Base-by-base conservation (phyloP, 2,888 invertebrate species). In the Lasioglossum figueresi region DNA sequence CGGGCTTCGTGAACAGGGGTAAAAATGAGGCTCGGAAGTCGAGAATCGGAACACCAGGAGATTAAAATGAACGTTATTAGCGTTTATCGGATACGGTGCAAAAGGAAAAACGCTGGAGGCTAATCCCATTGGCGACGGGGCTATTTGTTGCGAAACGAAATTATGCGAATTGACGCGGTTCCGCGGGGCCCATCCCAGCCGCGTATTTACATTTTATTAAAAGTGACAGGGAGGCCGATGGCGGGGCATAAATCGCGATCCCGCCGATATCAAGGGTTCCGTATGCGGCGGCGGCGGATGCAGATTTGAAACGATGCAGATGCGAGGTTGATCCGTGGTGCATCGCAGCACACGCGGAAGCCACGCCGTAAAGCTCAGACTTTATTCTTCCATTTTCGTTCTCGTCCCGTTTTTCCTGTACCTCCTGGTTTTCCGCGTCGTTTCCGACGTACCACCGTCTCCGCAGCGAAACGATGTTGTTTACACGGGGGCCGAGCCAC, bases 141-240 rank as follows among this genome's bases (percentile, higher is more conserved):
- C 27, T 80, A 77, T 75, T 86, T 79, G 77, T 76, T 73, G 72
- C 63, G 19, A 27, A 34, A 68, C 52, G 68, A 77, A 86, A 86
- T 87, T 83, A 87, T 83, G 74, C 80, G 86, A 82, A 88, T 88
- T 74, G 82, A 84, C 84, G 86, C 83, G 52, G 81, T 76, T 80
- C 85, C 77, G 66, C 45, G 82, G 63, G 37, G n/a, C 66, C 72
- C 88, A 73, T n/a, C 56, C 56, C n/a, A 52, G 79, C 45, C 79
- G 71, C 83, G 78, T 89, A 90, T 91, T 90, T 91, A 90, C 91
- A 90, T 90, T 90, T 90, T 91, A 90, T 90, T 91, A 90, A 91
- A 90, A 86, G 83, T 85, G 83, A 86, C 86, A 81, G 85, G 56
- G 75, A 16, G 59, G 76, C 78, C 84, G 87, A 76, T 78, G 86